These are phyloP conservation scores for Ophonus ardosiacus DNA, from an alignment of 2,888 invertebrate genomes.

Conservation along the genomic window DNA sequence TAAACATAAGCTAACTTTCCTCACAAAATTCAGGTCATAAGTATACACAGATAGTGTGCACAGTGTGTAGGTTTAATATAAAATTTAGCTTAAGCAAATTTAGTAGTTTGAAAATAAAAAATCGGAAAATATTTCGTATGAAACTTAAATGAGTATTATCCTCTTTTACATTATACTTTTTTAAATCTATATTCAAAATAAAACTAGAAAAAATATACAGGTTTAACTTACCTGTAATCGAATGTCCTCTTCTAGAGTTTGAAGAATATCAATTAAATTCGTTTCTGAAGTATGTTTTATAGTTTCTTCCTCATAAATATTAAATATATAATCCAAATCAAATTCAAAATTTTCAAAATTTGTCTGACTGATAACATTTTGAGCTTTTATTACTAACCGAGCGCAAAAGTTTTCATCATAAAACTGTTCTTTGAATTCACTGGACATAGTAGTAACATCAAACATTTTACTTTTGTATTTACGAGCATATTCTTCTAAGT, in stretches of 20 bases:
- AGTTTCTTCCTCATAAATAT: background rate
- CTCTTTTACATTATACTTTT: no score
- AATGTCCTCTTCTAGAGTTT: background rate
- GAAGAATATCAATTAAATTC: background rate
- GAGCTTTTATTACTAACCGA: background rate
- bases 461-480: slow-evolving; percentile 12
- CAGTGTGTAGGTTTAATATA: no score
- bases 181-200: no score
- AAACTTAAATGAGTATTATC: no score
- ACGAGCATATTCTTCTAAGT: background rate
- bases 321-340: background rate
- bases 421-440: background rate
- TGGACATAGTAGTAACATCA: background rate
- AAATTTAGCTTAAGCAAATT: no score
- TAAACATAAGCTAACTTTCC: no score
- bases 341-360: slow-evolving; percentile 15
- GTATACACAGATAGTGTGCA: no score
- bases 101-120: no score
- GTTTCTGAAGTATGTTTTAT: background rate
- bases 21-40: no score
- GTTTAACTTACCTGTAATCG: background rate
- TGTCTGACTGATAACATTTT: background rate
- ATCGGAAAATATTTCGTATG: no score
- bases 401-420: slow-evolving; percentile 4
- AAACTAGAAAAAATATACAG: no score